Evolutionary conservation across 2,797 vertebrate genomes (phyloP), one percentile per base, ranked within the genome.

Genomic region (Knipowitschia caucasica): DNA sequence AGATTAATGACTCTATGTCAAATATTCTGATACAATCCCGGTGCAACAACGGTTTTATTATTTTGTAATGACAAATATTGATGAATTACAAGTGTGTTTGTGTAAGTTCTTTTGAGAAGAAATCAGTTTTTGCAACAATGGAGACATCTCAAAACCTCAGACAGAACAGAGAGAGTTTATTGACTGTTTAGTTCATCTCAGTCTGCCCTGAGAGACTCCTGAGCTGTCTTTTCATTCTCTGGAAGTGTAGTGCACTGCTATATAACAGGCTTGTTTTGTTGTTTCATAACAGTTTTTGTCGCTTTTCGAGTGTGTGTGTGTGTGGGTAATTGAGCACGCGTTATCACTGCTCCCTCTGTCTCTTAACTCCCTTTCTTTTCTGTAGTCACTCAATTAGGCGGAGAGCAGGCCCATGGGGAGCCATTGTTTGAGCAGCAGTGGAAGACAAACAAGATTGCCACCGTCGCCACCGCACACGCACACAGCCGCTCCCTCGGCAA

Each of bases 361-460:
- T 51, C 27, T 51, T 38, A 36, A n/a, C 42, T 67, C 56, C 14
- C 53, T 36, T 9, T 45, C 61, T 56, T 67, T 56, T 76, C 52
- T 80, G 69, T 75, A 79, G 78, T 83, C 78, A 81, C 83, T 87
- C 78, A 81, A 81, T 86, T 85, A 82, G 73, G 51, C 42, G 64
- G 56, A 46, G 70, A 75, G 78, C 33, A 45, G 59, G 69, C 64
- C 83, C 71, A 14, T 43, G 66, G 86, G 86, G 84, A 84, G 72
- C 62, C 83, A 77, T 83, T 84, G 81, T 88, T 88, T 85, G 82
- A 86, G 83, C 78, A 75, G 82, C 78, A 42, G 69, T 71, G 63
- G 74, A 80, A 88, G 85, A 88, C 82, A 89, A 88, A 86, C 82
- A 86, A 83, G 80, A 64, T 73, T 53, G 71, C 67, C 64, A 71